A percentile compares a stretch with the other conserved stretches of the same genome.
Conservation (phyloP, 2,888 invertebrate genomes). For the Drosophila pegasa region DNA sequence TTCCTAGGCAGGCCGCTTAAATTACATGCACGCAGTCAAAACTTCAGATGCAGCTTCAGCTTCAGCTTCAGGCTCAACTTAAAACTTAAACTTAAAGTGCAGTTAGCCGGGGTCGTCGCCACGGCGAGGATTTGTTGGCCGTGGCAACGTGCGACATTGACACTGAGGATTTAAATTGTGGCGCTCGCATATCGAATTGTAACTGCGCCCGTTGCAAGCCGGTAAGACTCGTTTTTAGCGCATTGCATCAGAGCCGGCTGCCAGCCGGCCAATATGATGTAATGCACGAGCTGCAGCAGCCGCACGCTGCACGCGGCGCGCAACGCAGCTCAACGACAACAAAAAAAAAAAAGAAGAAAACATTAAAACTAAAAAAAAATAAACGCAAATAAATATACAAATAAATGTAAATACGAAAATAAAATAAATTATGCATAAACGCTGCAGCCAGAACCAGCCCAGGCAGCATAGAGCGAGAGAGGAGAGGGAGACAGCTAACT, state of each 20-base stretch:
- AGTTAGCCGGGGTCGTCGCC: conserved; percentile 56
- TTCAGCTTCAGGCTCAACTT: background rate
- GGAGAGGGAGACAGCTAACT: conserved; percentile 29
- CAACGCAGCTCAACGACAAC: conserved; percentile 36
- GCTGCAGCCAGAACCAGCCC: conserved; percentile 16
- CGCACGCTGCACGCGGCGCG: conserved; percentile 18
- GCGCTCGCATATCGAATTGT: conserved; percentile 79
- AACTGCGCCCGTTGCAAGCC: conserved; percentile 62
- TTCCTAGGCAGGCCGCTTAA: conserved; percentile 66
- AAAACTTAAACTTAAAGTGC: conserved; percentile 58
- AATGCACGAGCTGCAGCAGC: conserved; percentile 56
- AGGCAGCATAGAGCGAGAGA: background rate
- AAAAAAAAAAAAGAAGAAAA: conserved; percentile 27
- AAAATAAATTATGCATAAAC: conserved; percentile 49
- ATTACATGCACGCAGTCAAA: conserved; percentile 69
- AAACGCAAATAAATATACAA: conserved; percentile 12
- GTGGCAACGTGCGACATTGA: conserved; percentile 66
- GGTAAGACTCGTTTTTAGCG: conserved; percentile 76
- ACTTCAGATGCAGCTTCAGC: background rate
- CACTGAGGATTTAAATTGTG: conserved; percentile 80
- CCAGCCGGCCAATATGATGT: conserved; percentile 66
- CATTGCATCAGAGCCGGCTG: conserved; percentile 69
- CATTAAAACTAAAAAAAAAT: conserved; percentile 37
- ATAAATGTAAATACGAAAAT: conserved; percentile 23
- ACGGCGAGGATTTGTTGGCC: conserved; percentile 17